A percentile compares a stretch with the other conserved stretches of the same genome.
Conservation (phyloP, 1,140 invertebrate genomes). For the Panonychus citri region DNA sequence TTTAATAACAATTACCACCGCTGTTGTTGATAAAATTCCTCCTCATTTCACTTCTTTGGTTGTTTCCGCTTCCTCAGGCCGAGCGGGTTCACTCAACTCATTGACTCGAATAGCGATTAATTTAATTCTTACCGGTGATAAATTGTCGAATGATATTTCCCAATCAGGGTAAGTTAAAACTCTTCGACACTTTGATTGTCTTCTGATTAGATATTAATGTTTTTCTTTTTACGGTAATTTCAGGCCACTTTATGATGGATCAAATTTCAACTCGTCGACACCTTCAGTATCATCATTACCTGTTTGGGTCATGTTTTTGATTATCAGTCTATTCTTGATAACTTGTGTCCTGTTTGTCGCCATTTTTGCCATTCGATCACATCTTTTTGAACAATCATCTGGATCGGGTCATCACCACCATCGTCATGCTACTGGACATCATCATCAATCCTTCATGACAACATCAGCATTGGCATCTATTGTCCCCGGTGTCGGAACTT, state of each 20-base stretch:
- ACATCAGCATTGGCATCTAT: neutral
- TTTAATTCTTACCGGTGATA: constrained; percentile 22
- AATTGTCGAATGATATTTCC: neutral
- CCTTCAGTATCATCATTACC: constrained; percentile 2
- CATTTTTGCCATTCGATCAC: constrained; percentile 7
- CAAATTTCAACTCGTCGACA: neutral
- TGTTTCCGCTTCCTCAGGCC: constrained; percentile 61
- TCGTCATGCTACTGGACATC: no score
- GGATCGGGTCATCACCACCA: no score
- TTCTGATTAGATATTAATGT: no score
- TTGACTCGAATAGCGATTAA: constrained; percentile 59
- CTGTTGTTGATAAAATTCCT: constrained; percentile 11
- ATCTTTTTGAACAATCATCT: neutral
- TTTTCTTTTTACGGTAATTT: neutral
- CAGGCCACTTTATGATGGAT: neutral
- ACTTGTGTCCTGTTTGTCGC: constrained; percentile 5
- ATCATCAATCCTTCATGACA: no score
- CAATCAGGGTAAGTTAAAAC: neutral
- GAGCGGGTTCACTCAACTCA: constrained; percentile 55
- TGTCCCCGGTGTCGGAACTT: neutral
- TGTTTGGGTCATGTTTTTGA: constrained; percentile 7
- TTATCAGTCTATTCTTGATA: constrained; percentile 3
- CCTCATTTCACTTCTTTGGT: constrained; percentile 7
- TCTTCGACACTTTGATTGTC: neutral
- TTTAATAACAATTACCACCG: constrained; percentile 29